A percentile compares a stretch with the other conserved stretches of the same genome.
These are phyloP conservation scores for Paratrypauchen microcephalus DNA, from an alignment of 2,797 vertebrate genomes.

Conservation along the genomic window DNA sequence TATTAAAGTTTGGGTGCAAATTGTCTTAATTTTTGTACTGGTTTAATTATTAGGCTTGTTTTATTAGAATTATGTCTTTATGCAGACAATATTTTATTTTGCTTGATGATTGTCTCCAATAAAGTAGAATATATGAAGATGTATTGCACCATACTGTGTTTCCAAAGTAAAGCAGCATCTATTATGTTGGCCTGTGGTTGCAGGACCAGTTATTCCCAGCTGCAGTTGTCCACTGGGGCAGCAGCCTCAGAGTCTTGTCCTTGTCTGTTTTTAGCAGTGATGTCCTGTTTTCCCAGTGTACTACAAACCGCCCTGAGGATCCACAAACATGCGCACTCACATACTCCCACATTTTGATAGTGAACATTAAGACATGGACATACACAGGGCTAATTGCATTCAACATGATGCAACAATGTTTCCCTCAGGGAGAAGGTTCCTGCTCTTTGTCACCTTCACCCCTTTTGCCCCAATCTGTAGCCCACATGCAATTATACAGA, in stretches of 20 bases:
- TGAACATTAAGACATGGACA: conserved; percentile 43
- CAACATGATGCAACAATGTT: conserved; percentile 40
- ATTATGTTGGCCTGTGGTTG: conserved; percentile 64
- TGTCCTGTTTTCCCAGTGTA: conserved; percentile 56
- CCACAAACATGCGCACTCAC: conserved; percentile 22
- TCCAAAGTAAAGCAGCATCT: conserved; percentile 56
- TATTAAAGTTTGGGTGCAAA: background rate
- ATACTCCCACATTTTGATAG: conserved; percentile 38
- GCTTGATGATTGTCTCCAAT: background rate
- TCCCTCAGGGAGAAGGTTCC: conserved; percentile 42
- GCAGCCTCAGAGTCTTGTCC: conserved; percentile 43
- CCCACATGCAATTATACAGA: conserved; percentile 73
- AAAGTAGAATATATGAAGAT: background rate
- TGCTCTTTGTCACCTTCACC: conserved; percentile 71
- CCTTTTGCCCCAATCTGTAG: conserved; percentile 61
- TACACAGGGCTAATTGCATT: conserved; percentile 59
- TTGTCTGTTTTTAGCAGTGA: conserved; percentile 66
- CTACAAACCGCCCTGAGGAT: conserved; percentile 42
- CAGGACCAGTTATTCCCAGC: conserved; percentile 48
- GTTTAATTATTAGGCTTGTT: background rate
- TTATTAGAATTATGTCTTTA: background rate
- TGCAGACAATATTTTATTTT: background rate
- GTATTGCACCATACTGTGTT: conserved; percentile 55
- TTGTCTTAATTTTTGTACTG: background rate
- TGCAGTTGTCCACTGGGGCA: conserved; percentile 51